A percentile compares a stretch with the other conserved stretches of the same genome.
phyloP scores from a whole-genome alignment of 2,888 invertebrate genomes.

The Spilosoma lubricipeda region DNA sequence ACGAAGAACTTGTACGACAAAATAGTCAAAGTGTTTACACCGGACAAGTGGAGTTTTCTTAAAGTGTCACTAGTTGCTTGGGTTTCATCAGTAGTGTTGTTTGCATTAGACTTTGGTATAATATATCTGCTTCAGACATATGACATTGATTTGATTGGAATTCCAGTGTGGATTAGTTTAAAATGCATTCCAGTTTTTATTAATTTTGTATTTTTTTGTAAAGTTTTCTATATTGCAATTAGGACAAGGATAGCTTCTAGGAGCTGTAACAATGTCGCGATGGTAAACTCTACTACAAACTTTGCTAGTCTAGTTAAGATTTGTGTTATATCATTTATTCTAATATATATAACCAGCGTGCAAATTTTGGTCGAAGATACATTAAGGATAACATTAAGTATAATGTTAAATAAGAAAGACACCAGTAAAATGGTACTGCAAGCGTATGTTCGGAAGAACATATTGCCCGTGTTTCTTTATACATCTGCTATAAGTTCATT shows the following conservation, averaged over 20 bases:
- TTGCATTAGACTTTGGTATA: not conserved
- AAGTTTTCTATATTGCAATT: not conserved
- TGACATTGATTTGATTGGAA: not conserved
- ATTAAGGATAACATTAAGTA: not conserved
- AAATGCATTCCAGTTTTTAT: not conserved
- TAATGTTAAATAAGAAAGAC: not conserved
- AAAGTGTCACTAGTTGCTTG: not conserved
- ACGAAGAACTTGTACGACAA: constrained; percentile 13
- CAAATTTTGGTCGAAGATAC: constrained; percentile 5
- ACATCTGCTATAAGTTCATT: constrained; percentile 1
- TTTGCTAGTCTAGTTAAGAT: constrained; percentile 2
- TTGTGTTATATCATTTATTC: constrained; percentile 3
- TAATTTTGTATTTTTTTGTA: not conserved
- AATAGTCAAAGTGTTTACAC: constrained; percentile 12
- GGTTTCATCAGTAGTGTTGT: not conserved
- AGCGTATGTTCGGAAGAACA: not conserved
- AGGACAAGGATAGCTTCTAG: not conserved
- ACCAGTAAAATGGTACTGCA: not conserved
- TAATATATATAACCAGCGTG: not conserved
- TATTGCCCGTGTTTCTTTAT: not conserved
- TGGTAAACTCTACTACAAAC: not conserved
- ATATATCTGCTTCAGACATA: not conserved
- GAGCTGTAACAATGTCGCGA: not conserved
- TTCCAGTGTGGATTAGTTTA: not conserved
- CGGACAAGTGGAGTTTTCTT: constrained; percentile 5